phyloP scores from a whole-genome alignment of 2,888 invertebrate species.

The Nasonovia ribisnigri region DNA sequence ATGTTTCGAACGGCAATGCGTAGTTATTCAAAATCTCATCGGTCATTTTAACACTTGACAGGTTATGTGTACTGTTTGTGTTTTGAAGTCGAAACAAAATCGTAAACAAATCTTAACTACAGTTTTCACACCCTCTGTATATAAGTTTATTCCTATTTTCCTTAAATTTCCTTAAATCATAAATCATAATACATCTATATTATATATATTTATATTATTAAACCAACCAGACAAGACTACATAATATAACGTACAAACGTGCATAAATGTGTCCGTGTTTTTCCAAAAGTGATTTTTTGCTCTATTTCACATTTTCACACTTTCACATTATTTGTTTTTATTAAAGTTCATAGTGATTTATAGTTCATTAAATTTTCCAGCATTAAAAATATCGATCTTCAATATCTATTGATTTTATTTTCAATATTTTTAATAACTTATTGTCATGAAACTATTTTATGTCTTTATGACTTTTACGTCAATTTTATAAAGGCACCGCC shows the following conservation, averaged over 20 bases:
- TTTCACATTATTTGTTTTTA: slow-evolving; percentile 29
- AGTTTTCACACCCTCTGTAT: background rate
- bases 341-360: slow-evolving; percentile 4
- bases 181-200: too few species aligned
- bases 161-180: background rate
- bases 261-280: background rate
- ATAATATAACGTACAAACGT: too few species aligned
- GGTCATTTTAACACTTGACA: slow-evolving; percentile 21
- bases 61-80: background rate
- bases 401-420: background rate
- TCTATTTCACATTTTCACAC: too few species aligned
- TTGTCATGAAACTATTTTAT: background rate
- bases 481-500: background rate
- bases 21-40: slow-evolving; percentile 5
- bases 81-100: background rate
- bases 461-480: background rate
- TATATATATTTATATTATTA: background rate
- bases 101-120: slow-evolving; percentile 5
- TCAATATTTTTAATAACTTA: background rate
- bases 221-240: background rate
- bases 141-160: background rate
- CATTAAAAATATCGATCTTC: background rate
- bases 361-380: background rate
- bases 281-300: background rate
- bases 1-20: background rate